Percentiles rank a stretch among this genome's conserved stretches.
These are phyloP conservation scores for Dolichotis patagonum DNA, from an alignment of 2,113 vertebrate genomes.

Conservation along the genomic window DNA sequence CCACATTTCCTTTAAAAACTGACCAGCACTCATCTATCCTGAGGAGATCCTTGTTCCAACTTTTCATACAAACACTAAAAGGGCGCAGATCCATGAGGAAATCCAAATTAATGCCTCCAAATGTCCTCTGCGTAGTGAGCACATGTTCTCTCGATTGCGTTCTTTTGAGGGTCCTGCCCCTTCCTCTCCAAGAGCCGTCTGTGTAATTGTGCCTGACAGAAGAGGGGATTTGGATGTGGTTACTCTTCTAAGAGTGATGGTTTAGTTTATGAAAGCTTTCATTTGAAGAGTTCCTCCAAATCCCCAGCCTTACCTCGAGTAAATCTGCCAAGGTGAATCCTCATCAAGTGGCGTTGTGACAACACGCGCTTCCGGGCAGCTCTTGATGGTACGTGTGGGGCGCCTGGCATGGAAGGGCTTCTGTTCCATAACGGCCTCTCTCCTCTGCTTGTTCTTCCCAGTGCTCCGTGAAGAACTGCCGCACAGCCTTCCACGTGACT, in stretches of 20 bases:
- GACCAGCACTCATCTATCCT: background rate
- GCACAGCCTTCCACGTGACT: slow-evolving; percentile 97
- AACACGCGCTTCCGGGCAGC: fast-evolving
- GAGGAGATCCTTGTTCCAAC: background rate
- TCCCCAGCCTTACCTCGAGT: too few relatives aligned
- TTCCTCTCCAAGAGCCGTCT: background rate
- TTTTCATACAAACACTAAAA: background rate
- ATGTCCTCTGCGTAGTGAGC: background rate
- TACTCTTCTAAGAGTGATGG: background rate
- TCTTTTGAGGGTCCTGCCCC: background rate
- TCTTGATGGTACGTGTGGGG: fast-evolving
- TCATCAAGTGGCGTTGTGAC: fast-evolving
- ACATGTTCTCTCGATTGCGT: background rate
- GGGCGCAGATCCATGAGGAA: background rate
- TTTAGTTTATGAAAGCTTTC: background rate
- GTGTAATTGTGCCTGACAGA: too few relatives aligned
- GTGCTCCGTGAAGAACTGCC: slow-evolving; percentile 98
- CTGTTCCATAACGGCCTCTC: background rate
- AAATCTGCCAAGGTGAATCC: background rate
- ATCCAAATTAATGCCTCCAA: background rate
- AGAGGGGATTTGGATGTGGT: background rate
- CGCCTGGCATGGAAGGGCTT: background rate
- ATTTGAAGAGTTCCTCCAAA: background rate
- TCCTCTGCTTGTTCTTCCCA: slow-evolving; percentile 68
- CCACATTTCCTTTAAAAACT: background rate